A percentile compares a stretch with the other conserved stretches of the same genome.
Conservation (phyloP, 2,888 invertebrate genomes). For the Phanerotoma sp. region DNA sequence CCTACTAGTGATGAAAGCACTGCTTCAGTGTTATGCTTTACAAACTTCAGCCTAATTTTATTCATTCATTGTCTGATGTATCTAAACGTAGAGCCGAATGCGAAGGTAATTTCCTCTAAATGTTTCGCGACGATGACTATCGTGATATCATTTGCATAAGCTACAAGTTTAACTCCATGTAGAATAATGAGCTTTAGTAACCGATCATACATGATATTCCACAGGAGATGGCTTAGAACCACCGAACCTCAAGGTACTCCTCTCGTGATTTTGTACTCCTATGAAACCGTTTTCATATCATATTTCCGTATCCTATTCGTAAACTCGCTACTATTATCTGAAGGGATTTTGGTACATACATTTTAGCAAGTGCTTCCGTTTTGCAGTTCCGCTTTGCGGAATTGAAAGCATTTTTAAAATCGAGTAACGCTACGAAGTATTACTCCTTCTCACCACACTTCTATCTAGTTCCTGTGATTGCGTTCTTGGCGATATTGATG, state of each 20-base stretch:
- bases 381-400: too few species aligned
- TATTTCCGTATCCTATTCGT: slow-evolving; percentile 23
- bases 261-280: slow-evolving; percentile 10
- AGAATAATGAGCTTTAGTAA: slow-evolving; percentile 7
- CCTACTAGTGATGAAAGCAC: slow-evolving; percentile 30
- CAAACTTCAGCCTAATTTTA: slow-evolving; percentile 36
- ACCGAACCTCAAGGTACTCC: slow-evolving; percentile 30
- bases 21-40: slow-evolving; percentile 32
- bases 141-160: slow-evolving; percentile 24
- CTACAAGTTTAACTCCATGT: background rate
- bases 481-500: slow-evolving; percentile 13
- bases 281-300: slow-evolving; percentile 18
- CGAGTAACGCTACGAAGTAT: slow-evolving; percentile 17
- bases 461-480: slow-evolving; percentile 27
- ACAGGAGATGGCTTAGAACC: slow-evolving; percentile 18
- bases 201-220: slow-evolving; percentile 27
- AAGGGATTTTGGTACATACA: slow-evolving; percentile 29
- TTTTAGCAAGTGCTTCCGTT: too few species aligned
- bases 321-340: slow-evolving; percentile 29
- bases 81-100: background rate
- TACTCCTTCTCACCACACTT: slow-evolving; percentile 15
- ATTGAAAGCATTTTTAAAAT: slow-evolving; percentile 35
- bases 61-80: slow-evolving; percentile 7
- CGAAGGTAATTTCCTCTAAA: slow-evolving; percentile 11
- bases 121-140: slow-evolving; percentile 21